Percentiles rank a stretch among this genome's conserved stretches.
Conservation (phyloP, 2,797 vertebrate genomes). For the Ctenopoma kingsleyae region DNA sequence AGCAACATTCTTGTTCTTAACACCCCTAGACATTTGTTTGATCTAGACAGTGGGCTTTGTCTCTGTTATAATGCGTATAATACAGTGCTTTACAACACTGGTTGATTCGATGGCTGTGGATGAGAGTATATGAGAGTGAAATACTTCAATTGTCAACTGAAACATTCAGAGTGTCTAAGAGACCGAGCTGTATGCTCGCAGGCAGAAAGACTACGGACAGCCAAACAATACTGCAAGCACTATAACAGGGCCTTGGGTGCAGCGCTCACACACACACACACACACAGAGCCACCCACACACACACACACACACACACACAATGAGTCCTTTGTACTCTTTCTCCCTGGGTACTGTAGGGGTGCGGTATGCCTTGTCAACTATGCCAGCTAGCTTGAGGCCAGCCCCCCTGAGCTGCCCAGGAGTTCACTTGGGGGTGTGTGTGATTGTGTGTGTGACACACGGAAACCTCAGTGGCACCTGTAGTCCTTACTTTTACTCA, state of each 20-base stretch:
- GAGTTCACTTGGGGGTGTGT: constrained; percentile 44
- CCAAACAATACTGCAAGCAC: constrained; percentile 65
- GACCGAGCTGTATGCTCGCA: constrained; percentile 47
- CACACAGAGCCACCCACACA: constrained; percentile 40
- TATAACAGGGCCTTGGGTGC: constrained; percentile 63
- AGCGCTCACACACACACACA: constrained; percentile 44
- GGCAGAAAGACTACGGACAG: constrained; percentile 64
- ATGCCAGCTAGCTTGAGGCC: constrained; percentile 81
- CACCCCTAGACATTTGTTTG: neutral
- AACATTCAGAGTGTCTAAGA: constrained; percentile 29
- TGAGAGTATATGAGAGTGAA: constrained; percentile 8
- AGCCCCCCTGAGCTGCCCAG: constrained; percentile 64
- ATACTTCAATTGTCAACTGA: constrained; percentile 9
- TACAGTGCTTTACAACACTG: neutral
- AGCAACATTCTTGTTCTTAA: constrained; percentile 31
- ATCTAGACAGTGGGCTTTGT: neutral
- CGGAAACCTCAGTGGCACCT: constrained; percentile 4
- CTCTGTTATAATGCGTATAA: neutral
- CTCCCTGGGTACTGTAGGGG: constrained; percentile 75
- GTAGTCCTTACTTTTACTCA: neutral
- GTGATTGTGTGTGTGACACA: neutral
- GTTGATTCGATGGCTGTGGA: neutral
- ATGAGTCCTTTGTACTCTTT: constrained; percentile 82
- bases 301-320: constrained; percentile 74
- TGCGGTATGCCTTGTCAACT: constrained; percentile 74